Conservation (phyloP, 2,113 vertebrate genomes). For the Vidua macroura region DNA sequence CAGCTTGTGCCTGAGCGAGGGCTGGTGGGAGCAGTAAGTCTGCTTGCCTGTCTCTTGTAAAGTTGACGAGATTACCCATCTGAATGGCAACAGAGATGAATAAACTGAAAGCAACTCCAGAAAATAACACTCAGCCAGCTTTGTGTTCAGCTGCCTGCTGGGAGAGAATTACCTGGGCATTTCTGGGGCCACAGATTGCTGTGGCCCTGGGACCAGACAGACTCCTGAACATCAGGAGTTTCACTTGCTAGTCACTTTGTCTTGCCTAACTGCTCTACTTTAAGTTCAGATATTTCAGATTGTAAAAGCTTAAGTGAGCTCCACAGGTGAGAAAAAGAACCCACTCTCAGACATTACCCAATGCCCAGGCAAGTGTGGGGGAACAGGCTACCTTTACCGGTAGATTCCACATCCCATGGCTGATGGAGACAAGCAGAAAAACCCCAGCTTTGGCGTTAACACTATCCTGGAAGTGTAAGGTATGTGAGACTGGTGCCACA, state of each 20-base stretch:
- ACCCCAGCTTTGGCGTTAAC: neutral
- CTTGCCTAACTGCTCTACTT: neutral
- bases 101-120: neutral
- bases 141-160: neutral
- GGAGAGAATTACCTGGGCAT: neutral
- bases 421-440: neutral
- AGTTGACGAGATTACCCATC: neutral
- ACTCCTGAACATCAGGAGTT: neutral
- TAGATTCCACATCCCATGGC: neutral
- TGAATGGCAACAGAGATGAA: neutral
- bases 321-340: neutral
- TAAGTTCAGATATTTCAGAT: neutral
- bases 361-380: neutral
- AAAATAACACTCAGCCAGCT: neutral
- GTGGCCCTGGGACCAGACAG: neutral
- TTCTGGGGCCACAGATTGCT: fast-evolving
- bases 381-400: neutral
- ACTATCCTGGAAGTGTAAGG: neutral
- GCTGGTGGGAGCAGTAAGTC: neutral
- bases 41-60: neutral
- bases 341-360: neutral
- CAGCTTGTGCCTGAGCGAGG: neutral
- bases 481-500: fast-evolving
- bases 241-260: neutral
- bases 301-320: neutral